Evolutionary conservation across 2,888 invertebrate genomes (phyloP).

Genomic region (Tenthredo amoena): DNA sequence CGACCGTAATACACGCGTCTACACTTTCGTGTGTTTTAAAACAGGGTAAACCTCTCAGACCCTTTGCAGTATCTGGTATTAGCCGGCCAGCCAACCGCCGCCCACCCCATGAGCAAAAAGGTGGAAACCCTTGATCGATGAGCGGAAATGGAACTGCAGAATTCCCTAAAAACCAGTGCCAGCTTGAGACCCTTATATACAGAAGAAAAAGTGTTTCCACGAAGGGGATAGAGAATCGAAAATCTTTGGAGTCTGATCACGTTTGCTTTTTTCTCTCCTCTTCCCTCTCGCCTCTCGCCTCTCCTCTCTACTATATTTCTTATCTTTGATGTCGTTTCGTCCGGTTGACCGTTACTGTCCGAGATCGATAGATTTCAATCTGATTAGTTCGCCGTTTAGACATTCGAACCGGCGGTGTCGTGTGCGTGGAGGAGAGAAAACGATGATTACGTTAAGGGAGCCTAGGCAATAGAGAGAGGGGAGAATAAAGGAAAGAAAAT

Average conservation of each 20-base stretch:
- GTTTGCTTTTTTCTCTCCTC: not conserved
- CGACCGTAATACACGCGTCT: not conserved
- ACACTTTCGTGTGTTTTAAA: not conserved
- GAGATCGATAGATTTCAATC: not conserved
- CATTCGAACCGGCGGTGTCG: not conserved
- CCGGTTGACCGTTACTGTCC: not conserved
- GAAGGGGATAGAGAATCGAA: not conserved
- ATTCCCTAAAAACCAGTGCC: not conserved
- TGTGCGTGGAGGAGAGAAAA: not conserved
- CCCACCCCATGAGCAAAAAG: not conserved
- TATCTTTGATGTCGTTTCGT: conserved; percentile 10
- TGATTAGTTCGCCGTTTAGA: not conserved
- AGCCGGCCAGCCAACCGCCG: not conserved
- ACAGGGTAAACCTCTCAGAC: conserved; percentile 22
- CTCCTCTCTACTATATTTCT: not conserved
- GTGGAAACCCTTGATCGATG: conserved; percentile 18
- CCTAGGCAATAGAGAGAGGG: not conserved
- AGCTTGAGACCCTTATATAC: not conserved
- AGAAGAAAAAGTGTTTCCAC: not conserved
- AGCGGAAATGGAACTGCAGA: conserved; percentile 20
- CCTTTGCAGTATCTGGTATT: conserved; percentile 12
- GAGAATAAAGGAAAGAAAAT: not conserved
- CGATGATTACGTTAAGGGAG: not conserved
- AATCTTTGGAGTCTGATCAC: conserved; percentile 22
- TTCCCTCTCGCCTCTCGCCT: not conserved